Evolutionary conservation across 2,797 vertebrate genomes (phyloP).

Genomic region (Synanceia verrucosa): DNA sequence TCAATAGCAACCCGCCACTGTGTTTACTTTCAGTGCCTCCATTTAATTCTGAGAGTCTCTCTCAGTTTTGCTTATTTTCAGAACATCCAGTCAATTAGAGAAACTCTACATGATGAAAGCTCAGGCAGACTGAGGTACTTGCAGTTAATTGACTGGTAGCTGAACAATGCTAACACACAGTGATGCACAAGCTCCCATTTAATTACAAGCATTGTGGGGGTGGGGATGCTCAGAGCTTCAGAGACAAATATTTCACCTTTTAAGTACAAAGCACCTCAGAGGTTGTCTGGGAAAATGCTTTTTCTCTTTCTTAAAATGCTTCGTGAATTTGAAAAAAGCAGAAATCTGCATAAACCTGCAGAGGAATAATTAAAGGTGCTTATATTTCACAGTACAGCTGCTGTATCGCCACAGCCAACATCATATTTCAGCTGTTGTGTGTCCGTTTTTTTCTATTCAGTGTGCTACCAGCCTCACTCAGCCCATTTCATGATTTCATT

Average conservation of each 20-base stretch:
- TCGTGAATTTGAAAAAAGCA: not conserved
- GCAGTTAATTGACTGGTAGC: constrained; percentile 59
- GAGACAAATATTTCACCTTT: constrained; percentile 20
- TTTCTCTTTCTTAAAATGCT: constrained; percentile 26
- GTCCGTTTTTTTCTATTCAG: not conserved
- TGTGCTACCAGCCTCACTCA: not conserved
- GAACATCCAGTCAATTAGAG: constrained; percentile 46
- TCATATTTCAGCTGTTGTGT: not conserved
- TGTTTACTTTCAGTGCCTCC: constrained; percentile 19
- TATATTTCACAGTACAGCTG: not conserved
- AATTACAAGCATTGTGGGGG: constrained; percentile 38
- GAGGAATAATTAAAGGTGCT: constrained; percentile 37
- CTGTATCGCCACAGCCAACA: too few species aligned
- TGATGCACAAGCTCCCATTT: constrained; percentile 51
- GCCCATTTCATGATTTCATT: constrained; percentile 15
- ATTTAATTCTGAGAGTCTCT: constrained; percentile 23
- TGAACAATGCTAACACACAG: constrained; percentile 45
- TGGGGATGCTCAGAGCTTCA: constrained; percentile 1
- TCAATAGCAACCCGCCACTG: not conserved
- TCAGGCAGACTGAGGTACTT: constrained; percentile 36
- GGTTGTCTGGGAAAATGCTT: constrained; percentile 8
- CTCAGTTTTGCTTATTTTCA: constrained; percentile 27
- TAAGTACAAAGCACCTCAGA: constrained; percentile 7
- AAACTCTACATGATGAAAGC: constrained; percentile 49
- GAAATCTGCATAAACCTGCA: constrained; percentile 31